Evolutionary conservation across 2,888 invertebrate genomes (phyloP), one percentile per base, ranked within the genome.

Genomic region (Mythimna pallens): DNA sequence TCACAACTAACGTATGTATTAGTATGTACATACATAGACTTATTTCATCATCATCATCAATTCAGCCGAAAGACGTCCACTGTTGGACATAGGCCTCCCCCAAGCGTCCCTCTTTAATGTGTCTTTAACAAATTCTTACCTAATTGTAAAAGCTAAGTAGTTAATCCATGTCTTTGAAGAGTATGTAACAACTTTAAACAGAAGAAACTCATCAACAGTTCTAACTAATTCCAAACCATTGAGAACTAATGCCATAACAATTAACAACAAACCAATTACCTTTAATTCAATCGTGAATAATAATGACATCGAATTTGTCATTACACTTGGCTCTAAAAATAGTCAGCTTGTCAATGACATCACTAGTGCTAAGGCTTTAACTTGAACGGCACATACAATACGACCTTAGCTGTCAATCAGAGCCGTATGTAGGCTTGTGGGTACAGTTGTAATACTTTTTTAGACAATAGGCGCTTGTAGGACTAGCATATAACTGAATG

Each of bases 391-490:
- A 54, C 65, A 65, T 12, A 3, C 25, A 63, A 65, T 12, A 3
- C 25, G 66, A 65, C 79, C 79, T 82, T 57, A 68, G 25, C 25
- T 65, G 72, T 77, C 82, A 71, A 58, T 82, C 82, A 82, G 3
- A 14, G 12, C 50, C 54, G 57, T 64, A 36, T 59, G 78, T 77
- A 58, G 36, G 81, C 43, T 43, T 47, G 40, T 30, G 2, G 17
- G 17, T 40, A 30, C 10, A 14, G 12, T 20, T 30, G 57, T 55
- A 58, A 59, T 34, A 30, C n/a, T 25, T 47, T 40, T 66, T 12
- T 79, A 62, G 14, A 30, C 54, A 14, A 40, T 50, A 8, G 40
- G 58, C 30, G 62, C 25, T n/a, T 63, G 34, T 30, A 14, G n/a
- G 43, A 36, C n/a, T 17, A 20, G 40, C 17, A 20, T 20, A 1